Evolutionary conservation across 2,113 vertebrate genomes (phyloP), one percentile per base, ranked within the genome.

Genomic region (Lophochroa leadbeateri): DNA sequence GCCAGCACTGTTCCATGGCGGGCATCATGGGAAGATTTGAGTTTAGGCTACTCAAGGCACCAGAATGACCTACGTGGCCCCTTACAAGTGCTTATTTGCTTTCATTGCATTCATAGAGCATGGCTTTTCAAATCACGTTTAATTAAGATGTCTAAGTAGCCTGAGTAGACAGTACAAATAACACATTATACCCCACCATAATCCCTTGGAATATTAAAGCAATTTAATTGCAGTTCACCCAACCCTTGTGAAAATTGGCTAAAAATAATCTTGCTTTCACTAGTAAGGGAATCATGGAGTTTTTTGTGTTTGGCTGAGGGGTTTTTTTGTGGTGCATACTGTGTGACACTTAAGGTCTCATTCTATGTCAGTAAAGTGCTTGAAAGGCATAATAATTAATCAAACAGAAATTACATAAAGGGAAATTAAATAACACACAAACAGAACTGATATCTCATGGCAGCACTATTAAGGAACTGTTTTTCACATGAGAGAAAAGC

Each of bases 111-210:
- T 68, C 52, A 46, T 7, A 92, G 35, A 83, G 21, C 37, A 60
- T 6, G 49, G 61, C 33, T 69, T 75, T 88, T 74, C 0, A 0
- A 94, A 92, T 64, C 76, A 78, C n/a, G 58, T 27, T 88, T 89
- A 86, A 75, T 91, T 90, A 97, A 84, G 60, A 78, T 71, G 64
- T 75, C 37, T 58, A 80, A 55, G n/a, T 86, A 90, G 49, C 60
- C 37, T 67, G 64, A 83, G 25, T 37, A 81, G 41, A 63, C 37
- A 63, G 19, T 49, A 84, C 33, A 57, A 92, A 70, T 78, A 60
- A 64, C 50, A 50, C 47, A 39, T 67, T 46, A 83, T 24, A 70
- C 7, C 23, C 20, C 28, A 53, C 39, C 33, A n/a, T 53, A 86
- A 67, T 75, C 86, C 91, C 72, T 94, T 2, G 1, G 47, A 86